These are phyloP conservation scores for Festucalex cinctus DNA, from an alignment of 2,113 vertebrate species.

Conservation along the genomic window DNA sequence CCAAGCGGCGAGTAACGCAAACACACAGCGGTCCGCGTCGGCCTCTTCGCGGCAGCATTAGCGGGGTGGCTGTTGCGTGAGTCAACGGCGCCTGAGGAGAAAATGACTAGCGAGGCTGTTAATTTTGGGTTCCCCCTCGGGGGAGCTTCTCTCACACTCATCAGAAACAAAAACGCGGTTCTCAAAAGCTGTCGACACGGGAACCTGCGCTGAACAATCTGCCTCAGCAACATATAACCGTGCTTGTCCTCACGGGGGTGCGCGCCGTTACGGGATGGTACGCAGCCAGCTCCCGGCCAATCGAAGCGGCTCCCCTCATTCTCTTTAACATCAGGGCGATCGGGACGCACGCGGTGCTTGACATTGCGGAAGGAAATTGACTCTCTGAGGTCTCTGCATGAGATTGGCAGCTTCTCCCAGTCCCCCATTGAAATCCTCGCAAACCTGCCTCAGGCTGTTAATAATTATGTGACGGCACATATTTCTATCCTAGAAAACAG, in stretches of 20 bases:
- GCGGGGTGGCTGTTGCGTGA: background rate
- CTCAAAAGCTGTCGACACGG: background rate
- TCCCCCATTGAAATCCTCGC: constrained; percentile 18
- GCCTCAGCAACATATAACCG: background rate
- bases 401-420: constrained; percentile 20
- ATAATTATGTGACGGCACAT: no score
- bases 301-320: no score
- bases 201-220: background rate
- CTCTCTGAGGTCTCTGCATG: no score
- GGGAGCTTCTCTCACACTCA: background rate
- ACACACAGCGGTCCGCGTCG: constrained; percentile 24
- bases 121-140: background rate
- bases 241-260: no score
- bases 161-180: background rate
- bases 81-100: constrained; percentile 1
- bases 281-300: no score
- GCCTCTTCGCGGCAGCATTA: constrained; percentile 1
- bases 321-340: no score
- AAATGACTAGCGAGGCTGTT: constrained; percentile 4
- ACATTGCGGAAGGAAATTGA: no score
- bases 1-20: constrained; percentile 20
- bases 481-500: no score
- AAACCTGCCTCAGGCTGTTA: constrained; percentile 18
- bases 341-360: no score
- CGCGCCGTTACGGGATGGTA: no score